A percentile compares a stretch with the other conserved stretches of the same genome.
Conservation (phyloP, 2,888 invertebrate species). For the Lordiphosa fenestrarum region DNA sequence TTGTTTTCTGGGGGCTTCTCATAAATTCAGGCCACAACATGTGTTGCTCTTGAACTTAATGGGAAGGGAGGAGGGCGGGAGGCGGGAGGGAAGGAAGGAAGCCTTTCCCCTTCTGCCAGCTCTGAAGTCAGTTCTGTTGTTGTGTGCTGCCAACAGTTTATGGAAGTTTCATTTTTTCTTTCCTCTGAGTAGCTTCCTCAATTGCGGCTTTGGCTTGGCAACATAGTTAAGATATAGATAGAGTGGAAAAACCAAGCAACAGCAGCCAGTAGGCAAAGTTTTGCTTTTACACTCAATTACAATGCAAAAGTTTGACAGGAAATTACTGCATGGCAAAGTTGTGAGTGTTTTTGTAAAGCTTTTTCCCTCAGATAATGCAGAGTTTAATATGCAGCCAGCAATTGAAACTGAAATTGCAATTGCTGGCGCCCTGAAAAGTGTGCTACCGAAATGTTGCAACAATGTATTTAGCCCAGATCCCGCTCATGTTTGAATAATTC, state of each 20-base stretch:
- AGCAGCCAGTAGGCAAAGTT: slow-evolving; percentile 55
- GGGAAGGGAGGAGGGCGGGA: slow-evolving; percentile 18
- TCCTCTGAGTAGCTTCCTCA: slow-evolving; percentile 70
- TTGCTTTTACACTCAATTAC: slow-evolving; percentile 75
- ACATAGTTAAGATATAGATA: slow-evolving; percentile 46
- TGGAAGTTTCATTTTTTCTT: slow-evolving; percentile 50
- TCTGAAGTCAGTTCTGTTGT: slow-evolving; percentile 16
- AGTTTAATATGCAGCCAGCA: slow-evolving; percentile 4
- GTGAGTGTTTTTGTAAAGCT: slow-evolving; percentile 51
- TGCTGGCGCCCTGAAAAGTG: slow-evolving; percentile 9
- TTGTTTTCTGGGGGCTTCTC: slow-evolving; percentile 27
- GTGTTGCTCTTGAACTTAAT: slow-evolving; percentile 71
- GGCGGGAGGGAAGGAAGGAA: background rate
- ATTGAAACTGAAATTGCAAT: slow-evolving; percentile 22
- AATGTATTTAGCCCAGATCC: no score
- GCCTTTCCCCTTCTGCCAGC: slow-evolving; percentile 3
- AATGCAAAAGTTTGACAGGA: slow-evolving; percentile 73
- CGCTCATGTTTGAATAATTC: no score
- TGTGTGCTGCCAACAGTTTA: slow-evolving; percentile 44
- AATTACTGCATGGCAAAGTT: slow-evolving; percentile 70
- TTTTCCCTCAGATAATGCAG: slow-evolving; percentile 9
- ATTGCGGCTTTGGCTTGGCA: slow-evolving; percentile 55
- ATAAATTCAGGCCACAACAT: slow-evolving; percentile 73
- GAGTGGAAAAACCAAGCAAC: slow-evolving; percentile 1
- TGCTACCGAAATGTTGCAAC: slow-evolving; percentile 11